Evolutionary conservation across 2,113 vertebrate species (phyloP).

Genomic region (Cyprinodon brontotheroides): DNA sequence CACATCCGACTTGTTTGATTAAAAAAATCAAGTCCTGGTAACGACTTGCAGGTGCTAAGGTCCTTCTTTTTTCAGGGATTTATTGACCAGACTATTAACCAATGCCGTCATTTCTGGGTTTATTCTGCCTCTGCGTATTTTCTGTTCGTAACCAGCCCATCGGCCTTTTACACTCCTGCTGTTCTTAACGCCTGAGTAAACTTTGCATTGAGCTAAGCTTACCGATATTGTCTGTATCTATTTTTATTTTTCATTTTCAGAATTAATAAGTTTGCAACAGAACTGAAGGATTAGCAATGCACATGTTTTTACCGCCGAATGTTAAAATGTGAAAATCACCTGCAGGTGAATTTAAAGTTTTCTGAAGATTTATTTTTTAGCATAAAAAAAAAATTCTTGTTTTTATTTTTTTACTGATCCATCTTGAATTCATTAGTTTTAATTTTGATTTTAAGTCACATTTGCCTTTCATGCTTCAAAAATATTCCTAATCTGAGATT

Average conservation of each 20-base stretch:
- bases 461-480: conserved; percentile 79
- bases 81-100: conserved; percentile 23
- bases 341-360: conserved; percentile 46
- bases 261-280: conserved; percentile 39
- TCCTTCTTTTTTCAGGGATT: conserved; percentile 8
- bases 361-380: conserved; percentile 69
- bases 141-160: conserved; percentile 41
- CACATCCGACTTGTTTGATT: neutral
- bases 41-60: conserved; percentile 5
- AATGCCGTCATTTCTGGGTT: conserved; percentile 43
- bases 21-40: neutral
- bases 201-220: conserved; percentile 19
- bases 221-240: neutral
- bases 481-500: conserved; percentile 44
- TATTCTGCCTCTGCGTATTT: conserved; percentile 45
- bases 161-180: conserved; percentile 51
- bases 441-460: conserved; percentile 61
- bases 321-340: conserved; percentile 67
- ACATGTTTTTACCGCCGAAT: conserved; percentile 62
- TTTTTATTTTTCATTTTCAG: conserved; percentile 27
- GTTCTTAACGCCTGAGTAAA: conserved; percentile 24
- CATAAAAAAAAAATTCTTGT: conserved; percentile 7
- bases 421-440: conserved; percentile 43
- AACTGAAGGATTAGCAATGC: conserved; percentile 56
- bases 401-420: conserved; percentile 35